Percentiles rank a stretch among this genome's conserved stretches.
These are phyloP conservation scores for Ictalurus furcatus DNA, from an alignment of 2,113 vertebrate genomes.

Conservation along the genomic window DNA sequence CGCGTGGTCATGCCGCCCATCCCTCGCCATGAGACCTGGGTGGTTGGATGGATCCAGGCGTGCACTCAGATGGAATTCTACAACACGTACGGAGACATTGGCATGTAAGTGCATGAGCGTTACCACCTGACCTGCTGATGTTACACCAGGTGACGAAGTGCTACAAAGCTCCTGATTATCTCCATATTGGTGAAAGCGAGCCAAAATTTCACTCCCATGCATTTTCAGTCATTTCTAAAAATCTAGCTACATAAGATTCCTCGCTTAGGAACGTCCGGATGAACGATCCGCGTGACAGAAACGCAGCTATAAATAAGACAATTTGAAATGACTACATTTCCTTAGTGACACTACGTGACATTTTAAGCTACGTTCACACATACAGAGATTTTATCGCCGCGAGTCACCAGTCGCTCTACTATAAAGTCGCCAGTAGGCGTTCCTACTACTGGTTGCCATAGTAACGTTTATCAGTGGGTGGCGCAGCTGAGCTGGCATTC, in stretches of 20 bases:
- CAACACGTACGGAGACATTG: conserved; percentile 94
- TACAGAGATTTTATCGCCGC: no score
- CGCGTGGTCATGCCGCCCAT: conserved; percentile 92
- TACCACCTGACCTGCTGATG: neutral
- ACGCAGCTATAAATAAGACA: neutral
- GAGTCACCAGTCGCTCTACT: no score
- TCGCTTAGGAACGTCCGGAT: neutral
- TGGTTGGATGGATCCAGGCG: conserved; percentile 97
- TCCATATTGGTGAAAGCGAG: neutral
- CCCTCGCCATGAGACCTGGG: conserved; percentile 91
- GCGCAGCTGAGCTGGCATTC: no score
- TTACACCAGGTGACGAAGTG: neutral
- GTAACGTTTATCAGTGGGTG: no score
- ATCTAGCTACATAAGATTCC: neutral
- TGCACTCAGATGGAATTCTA: conserved; percentile 99
- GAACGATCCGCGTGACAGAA: neutral
- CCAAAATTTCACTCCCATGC: neutral
- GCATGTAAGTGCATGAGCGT: conserved; percentile 83
- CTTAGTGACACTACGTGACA: neutral
- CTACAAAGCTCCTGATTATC: neutral
- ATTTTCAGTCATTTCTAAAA: neutral
- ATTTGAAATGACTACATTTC: no score
- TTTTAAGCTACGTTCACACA: no score
- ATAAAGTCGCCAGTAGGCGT: no score
- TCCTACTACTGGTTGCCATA: no score